Conservation (phyloP, 2,888 invertebrate species). For the Heliconius sara region DNA sequence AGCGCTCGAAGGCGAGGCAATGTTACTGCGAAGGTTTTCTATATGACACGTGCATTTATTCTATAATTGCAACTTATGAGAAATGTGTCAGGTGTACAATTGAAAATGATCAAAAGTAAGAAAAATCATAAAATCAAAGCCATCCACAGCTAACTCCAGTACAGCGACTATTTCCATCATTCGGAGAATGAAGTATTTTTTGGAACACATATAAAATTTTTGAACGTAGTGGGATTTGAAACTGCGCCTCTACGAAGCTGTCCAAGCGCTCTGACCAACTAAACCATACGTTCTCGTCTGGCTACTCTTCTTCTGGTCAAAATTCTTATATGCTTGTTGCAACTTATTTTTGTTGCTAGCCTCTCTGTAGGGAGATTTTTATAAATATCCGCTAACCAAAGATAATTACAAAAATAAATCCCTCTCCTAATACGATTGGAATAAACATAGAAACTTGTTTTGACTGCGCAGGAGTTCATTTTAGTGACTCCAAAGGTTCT, state of each 20-base stretch:
- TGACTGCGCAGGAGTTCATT: not conserved
- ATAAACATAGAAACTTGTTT: not conserved
- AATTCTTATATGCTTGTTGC: too few relatives aligned
- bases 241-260: too few relatives aligned
- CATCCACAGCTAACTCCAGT: too few relatives aligned
- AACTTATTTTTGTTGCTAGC: too few relatives aligned
- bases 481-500: conserved; percentile 5
- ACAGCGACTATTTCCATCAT: not conserved
- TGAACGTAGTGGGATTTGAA: too few relatives aligned
- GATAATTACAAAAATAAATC: too few relatives aligned
- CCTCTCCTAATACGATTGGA: not conserved
- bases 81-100: not conserved
- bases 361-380: too few relatives aligned
- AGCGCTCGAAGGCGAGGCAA: conserved; percentile 25
- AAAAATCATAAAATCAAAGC: not conserved
- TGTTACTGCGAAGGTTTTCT: conserved; percentile 38
- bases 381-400: too few relatives aligned
- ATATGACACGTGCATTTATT: conserved; percentile 18
- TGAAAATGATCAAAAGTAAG: not conserved
- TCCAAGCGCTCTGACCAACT: too few relatives aligned
- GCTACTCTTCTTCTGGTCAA: too few relatives aligned
- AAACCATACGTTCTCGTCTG: too few relatives aligned
- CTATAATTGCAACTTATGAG: conserved; percentile 20
- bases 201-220: too few relatives aligned
- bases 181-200: not conserved